These are phyloP conservation scores for Alauda arvensis DNA, from an alignment of 2,797 vertebrate genomes.

Conservation along the genomic window DNA sequence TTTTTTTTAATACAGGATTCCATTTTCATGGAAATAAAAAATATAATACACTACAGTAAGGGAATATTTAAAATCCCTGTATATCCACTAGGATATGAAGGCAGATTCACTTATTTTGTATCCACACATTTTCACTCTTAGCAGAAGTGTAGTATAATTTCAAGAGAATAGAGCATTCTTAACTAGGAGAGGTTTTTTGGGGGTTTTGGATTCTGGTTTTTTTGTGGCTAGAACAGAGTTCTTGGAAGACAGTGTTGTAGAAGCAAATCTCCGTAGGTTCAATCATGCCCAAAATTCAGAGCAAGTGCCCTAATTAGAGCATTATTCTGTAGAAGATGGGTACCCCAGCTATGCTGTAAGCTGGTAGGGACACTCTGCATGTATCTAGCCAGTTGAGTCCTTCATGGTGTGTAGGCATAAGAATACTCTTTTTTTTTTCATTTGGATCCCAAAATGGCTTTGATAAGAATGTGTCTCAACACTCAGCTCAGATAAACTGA, in stretches of 20 bases:
- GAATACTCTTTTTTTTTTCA: not conserved
- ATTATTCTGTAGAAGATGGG: not conserved
- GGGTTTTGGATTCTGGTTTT: fast-evolving
- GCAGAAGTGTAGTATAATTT: not conserved
- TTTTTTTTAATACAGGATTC: not conserved
- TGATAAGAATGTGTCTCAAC: not conserved
- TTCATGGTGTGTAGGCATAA: not conserved
- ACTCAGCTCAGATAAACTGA: not conserved
- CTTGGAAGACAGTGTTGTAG: not conserved
- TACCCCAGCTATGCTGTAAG: not conserved
- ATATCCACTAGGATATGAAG: not conserved
- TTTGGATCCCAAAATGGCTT: not conserved
- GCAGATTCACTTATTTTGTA: not conserved
- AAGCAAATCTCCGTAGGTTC: not conserved
- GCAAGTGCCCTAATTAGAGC: not conserved
- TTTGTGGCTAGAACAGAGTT: not conserved
- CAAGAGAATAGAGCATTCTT: not conserved
- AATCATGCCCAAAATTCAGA: not conserved
- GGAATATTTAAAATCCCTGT: not conserved
- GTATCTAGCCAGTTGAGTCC: not conserved
- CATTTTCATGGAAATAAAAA: not conserved
- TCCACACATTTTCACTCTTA: not conserved
- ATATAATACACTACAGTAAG: not conserved
- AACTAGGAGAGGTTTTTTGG: not conserved
- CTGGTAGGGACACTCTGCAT: not conserved